Evolutionary conservation across 2,113 vertebrate species (phyloP).

Genomic region (Mellivora capensis): DNA sequence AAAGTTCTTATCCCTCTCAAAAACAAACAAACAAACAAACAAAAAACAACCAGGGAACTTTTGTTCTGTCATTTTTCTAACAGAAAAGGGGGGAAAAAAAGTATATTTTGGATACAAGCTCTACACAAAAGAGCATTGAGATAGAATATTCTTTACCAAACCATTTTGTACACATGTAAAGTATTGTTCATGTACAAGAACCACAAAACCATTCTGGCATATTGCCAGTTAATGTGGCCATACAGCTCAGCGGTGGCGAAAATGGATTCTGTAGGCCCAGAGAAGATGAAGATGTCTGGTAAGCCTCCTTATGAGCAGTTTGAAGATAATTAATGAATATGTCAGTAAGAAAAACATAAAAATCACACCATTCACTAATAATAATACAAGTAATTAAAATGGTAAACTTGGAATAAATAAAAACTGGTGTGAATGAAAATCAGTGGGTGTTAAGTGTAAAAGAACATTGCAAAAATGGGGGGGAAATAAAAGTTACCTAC

Average conservation of each 20-base stretch:
- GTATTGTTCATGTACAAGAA: neutral
- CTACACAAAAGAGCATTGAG: neutral
- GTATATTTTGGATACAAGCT: neutral
- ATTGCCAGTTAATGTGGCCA: neutral
- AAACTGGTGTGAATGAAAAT: neutral
- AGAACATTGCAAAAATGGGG: neutral
- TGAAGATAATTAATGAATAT: neutral
- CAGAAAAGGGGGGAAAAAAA: neutral
- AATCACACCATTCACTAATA: neutral
- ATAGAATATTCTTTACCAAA: neutral
- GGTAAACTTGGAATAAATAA: neutral
- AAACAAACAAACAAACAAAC: neutral
- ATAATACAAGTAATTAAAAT: neutral
- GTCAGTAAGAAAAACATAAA: neutral
- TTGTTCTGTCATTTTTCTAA: neutral
- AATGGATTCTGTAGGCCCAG: neutral
- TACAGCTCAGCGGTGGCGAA: neutral
- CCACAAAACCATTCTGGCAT: neutral
- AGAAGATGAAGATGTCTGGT: neutral
- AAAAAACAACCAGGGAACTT: neutral
- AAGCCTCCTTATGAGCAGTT: neutral
- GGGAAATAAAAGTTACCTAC: neutral
- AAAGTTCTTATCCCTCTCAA: neutral
- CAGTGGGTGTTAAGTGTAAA: neutral
- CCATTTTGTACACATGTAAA: neutral